Evolutionary conservation across 2,113 vertebrate species (phyloP).

Genomic region (Xenopus tropicalis): DNA sequence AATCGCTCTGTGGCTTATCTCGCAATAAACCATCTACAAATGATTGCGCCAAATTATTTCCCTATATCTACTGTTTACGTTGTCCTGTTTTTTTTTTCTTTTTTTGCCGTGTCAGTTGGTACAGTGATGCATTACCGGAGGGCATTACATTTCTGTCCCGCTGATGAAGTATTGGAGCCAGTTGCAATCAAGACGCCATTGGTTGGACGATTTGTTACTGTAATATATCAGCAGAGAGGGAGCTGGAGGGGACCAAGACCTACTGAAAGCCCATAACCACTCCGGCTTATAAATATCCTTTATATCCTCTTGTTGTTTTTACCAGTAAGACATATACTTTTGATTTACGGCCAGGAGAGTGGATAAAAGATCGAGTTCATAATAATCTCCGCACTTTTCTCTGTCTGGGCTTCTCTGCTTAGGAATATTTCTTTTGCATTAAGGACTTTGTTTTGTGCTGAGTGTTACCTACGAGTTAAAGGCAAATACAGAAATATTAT

Average conservation of each 20-base stretch:
- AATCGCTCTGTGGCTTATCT: no score
- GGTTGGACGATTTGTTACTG: constrained; percentile 34
- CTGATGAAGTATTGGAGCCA: constrained; percentile 35
- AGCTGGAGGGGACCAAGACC: constrained; percentile 39
- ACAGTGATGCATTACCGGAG: constrained; percentile 14
- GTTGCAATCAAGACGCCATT: constrained; percentile 40
- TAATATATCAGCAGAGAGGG: constrained; percentile 33
- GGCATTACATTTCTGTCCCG: constrained; percentile 20
- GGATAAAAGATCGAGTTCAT: constrained; percentile 34
- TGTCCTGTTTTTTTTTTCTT: not conserved
- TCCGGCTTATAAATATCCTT: constrained; percentile 38
- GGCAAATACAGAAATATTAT: no score
- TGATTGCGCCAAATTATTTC: constrained; percentile 17
- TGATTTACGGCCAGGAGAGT: constrained; percentile 34
- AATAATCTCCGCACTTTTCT: constrained; percentile 36
- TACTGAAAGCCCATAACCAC: constrained; percentile 35
- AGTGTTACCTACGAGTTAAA: no score
- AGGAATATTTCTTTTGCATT: constrained; percentile 23
- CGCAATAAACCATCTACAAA: not conserved
- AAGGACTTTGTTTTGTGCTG: constrained; percentile 12
- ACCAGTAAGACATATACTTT: constrained; percentile 26
- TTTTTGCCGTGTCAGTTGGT: constrained; percentile 8
- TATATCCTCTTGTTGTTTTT: constrained; percentile 40
- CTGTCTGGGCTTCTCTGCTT: constrained; percentile 24
- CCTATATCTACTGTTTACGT: constrained; percentile 28